phyloP scores from a whole-genome alignment of 2,888 invertebrate genomes.

The Dicycla oo region DNA sequence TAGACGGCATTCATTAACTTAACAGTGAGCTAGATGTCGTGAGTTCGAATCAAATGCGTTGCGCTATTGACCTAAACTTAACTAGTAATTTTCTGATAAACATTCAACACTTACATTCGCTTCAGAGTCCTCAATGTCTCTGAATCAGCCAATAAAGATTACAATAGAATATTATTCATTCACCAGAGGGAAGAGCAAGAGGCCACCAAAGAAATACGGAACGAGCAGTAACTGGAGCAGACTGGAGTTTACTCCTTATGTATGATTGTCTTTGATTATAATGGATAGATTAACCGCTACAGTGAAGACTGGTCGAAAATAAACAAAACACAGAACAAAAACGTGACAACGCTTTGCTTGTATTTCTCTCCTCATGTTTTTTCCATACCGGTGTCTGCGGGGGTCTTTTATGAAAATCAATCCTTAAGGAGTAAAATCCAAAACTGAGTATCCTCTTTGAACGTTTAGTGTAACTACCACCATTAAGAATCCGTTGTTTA shows the following conservation, averaged over 20 bases:
- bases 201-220: background rate
- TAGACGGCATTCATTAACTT: background rate
- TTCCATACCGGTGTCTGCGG: too few relatives aligned
- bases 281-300: too few relatives aligned
- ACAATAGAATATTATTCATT: background rate
- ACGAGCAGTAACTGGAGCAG: background rate
- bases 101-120: background rate
- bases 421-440: too few relatives aligned
- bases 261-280: too few relatives aligned
- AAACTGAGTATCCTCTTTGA: background rate
- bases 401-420: too few relatives aligned
- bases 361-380: too few relatives aligned
- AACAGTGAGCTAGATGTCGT: conserved; percentile 23
- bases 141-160: too few relatives aligned
- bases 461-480: background rate
- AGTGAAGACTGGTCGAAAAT: too few relatives aligned
- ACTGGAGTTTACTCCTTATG: too few relatives aligned
- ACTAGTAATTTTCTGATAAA: conserved; percentile 1
- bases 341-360: too few relatives aligned
- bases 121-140: background rate
- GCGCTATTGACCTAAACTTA: conserved; percentile 27
- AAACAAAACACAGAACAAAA: too few relatives aligned
- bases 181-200: background rate
- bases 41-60: conserved; percentile 22
- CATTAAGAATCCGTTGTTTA: background rate